Conservation (phyloP, 2,113 vertebrate genomes). For the Terrapene triunguis region DNA sequence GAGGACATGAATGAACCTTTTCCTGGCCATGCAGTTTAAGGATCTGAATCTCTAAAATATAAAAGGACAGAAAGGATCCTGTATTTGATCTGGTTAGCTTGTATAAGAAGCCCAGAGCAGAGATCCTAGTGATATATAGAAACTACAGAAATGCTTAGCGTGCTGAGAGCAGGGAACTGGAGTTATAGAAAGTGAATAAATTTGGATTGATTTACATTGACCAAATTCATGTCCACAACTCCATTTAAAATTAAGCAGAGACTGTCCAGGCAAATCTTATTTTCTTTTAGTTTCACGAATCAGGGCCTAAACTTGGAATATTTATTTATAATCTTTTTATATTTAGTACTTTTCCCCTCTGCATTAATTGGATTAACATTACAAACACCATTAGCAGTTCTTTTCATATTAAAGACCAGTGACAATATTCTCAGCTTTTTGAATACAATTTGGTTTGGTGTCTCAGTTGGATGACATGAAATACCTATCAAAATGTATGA, state of each 20-base stretch:
- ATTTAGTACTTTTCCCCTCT: neutral
- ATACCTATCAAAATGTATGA: neutral
- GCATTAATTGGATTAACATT: neutral
- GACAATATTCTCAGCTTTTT: neutral
- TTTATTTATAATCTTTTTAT: neutral
- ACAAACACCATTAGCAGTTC: neutral
- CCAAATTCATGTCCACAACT: neutral
- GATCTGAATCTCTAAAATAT: neutral
- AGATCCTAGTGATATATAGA: neutral
- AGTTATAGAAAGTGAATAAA: neutral
- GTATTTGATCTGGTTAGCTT: neutral
- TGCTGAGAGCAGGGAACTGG: too few relatives aligned
- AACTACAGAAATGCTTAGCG: neutral
- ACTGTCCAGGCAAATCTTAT: neutral
- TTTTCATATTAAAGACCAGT: neutral
- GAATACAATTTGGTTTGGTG: neutral
- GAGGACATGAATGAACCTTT: neutral
- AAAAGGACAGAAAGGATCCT: neutral
- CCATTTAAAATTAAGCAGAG: neutral
- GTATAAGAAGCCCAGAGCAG: neutral
- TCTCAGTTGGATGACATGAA: neutral
- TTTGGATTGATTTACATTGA: neutral
- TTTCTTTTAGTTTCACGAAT: neutral
- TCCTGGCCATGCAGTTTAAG: neutral
- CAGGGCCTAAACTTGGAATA: neutral